A percentile compares a stretch with the other conserved stretches of the same genome.
Conservation (phyloP, 1,140 invertebrate genomes). For the Venturia canescens region DNA sequence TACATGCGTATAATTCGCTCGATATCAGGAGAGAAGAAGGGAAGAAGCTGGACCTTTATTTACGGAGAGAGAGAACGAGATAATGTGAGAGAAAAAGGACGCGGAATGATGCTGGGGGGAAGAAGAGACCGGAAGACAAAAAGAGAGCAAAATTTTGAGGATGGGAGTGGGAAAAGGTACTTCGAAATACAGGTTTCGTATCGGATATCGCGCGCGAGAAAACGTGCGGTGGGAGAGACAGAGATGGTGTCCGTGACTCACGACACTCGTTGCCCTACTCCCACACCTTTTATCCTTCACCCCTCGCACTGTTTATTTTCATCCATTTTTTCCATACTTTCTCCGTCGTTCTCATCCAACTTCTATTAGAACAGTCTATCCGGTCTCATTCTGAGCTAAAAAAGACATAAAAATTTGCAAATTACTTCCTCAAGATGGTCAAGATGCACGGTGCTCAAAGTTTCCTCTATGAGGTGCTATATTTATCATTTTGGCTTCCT, state of each 20-base stretch:
- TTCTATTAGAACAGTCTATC: no score
- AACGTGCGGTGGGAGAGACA: constrained; percentile 33
- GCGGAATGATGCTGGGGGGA: not conserved
- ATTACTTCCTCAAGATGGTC: no score
- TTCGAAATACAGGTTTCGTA: constrained; percentile 59
- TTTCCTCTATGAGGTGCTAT: no score
- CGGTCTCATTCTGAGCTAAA: no score
- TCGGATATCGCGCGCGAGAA: constrained; percentile 58
- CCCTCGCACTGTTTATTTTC: constrained; percentile 7
- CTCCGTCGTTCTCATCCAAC: not conserved
- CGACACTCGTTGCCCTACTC: constrained; percentile 32
- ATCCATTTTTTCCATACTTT: constrained; percentile 14
- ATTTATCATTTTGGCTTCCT: no score
- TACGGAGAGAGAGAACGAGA: constrained; percentile 38
- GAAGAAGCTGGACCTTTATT: constrained; percentile 47
- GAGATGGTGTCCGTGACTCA: constrained; percentile 62
- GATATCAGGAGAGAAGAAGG: constrained; percentile 43
- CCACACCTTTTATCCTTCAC: constrained; percentile 23
- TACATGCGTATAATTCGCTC: constrained; percentile 44
- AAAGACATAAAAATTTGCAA: no score
- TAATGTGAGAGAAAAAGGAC: not conserved
- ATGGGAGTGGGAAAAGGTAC: not conserved
- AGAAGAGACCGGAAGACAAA: not conserved
- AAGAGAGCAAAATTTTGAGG: constrained; percentile 2
- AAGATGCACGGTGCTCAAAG: no score